Conservation (phyloP, 2,113 vertebrate species). For the Pollimyrus isidori region DNA sequence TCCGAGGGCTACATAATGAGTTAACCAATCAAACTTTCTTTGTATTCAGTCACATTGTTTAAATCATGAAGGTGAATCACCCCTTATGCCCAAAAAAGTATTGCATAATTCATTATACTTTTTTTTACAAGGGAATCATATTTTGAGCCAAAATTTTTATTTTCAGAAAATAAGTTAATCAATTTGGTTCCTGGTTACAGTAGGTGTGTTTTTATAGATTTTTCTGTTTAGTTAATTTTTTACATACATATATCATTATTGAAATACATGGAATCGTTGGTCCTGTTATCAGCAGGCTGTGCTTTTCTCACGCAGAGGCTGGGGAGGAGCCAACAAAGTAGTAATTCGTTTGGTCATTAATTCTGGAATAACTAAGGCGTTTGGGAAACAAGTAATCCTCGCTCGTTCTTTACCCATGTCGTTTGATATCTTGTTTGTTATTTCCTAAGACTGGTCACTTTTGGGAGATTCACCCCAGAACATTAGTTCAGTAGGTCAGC, state of each 20-base stretch:
- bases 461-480: no score
- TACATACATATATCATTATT: background rate
- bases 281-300: background rate
- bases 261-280: background rate
- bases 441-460: background rate
- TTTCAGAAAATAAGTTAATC: background rate
- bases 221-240: background rate
- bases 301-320: no score
- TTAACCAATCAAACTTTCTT: background rate
- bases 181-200: background rate
- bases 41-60: background rate
- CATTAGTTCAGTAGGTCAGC: no score
- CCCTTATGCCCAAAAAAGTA: background rate
- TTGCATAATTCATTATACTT: background rate
- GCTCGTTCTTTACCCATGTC: background rate
- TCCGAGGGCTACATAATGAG: background rate
- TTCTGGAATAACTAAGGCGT: background rate
- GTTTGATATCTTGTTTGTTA: background rate
- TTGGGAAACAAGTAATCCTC: background rate
- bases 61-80: background rate
- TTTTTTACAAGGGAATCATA: background rate
- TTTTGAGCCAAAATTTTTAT: background rate
- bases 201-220: background rate
- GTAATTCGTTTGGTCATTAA: background rate
- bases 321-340: background rate